These are phyloP conservation scores for Xestia xanthographa DNA, from an alignment of 2,888 invertebrate genomes.

Conservation along the genomic window DNA sequence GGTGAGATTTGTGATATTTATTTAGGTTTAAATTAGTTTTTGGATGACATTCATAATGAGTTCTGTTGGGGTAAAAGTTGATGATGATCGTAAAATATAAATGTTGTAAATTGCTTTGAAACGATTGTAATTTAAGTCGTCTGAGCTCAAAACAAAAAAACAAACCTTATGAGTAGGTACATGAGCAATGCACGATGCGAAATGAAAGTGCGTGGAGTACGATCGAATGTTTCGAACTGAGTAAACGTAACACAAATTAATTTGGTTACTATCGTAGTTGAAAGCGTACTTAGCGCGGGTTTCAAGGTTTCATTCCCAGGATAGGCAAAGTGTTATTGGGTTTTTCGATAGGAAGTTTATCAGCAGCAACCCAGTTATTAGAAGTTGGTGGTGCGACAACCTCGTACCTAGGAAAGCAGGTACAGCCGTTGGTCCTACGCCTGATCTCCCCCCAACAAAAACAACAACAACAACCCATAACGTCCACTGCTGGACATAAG, in stretches of 20 bases:
- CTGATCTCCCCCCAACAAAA: too few relatives aligned
- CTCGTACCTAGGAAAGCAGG: too few relatives aligned
- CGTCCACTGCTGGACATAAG: too few relatives aligned
- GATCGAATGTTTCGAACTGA: background rate
- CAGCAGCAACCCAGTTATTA: too few relatives aligned
- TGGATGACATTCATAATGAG: slow-evolving; percentile 21
- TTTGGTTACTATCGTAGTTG: background rate
- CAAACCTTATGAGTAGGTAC: background rate
- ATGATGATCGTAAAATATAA: slow-evolving; percentile 14
- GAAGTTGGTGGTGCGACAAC: too few relatives aligned
- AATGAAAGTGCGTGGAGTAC: background rate
- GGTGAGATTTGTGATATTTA: slow-evolving; percentile 36
- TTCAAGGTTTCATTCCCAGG: too few relatives aligned
- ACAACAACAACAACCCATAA: too few relatives aligned
- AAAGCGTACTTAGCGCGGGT: too few relatives aligned
- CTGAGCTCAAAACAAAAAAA: background rate
- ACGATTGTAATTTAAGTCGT: background rate
- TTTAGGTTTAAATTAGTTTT: slow-evolving; percentile 44
- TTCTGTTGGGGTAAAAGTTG: background rate
- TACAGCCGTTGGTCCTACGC: background rate
- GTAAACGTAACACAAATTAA: background rate
- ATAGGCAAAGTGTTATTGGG: too few relatives aligned
- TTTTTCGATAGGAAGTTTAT: too few relatives aligned
- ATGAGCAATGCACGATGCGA: background rate
- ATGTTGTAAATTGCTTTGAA: slow-evolving; percentile 21